These are phyloP conservation scores for Atethmia centrago DNA, from an alignment of 2,888 invertebrate species.

Conservation along the genomic window DNA sequence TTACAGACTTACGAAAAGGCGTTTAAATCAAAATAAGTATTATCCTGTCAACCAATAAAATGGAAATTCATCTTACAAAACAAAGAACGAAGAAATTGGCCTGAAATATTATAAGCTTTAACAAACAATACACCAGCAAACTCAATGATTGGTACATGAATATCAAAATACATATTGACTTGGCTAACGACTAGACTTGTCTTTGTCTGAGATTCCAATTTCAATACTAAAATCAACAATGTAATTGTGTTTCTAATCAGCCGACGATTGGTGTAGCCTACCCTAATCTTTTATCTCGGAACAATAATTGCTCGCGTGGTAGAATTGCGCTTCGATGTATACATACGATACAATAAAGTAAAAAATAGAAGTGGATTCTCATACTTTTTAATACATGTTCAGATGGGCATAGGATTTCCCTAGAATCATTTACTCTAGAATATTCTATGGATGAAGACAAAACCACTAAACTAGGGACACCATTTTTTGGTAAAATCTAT, in stretches of 20 bases:
- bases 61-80: background rate
- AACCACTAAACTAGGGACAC: background rate
- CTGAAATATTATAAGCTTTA: background rate
- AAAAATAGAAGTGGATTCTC: background rate
- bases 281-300: conserved; percentile 13
- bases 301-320: conserved; percentile 15
- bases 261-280: background rate
- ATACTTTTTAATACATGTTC: background rate
- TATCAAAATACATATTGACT: background rate
- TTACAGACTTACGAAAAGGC: too few relatives aligned
- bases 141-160: background rate
- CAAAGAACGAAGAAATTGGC: background rate
- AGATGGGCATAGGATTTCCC: background rate
- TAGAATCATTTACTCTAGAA: background rate
- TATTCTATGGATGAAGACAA: background rate
- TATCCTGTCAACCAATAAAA: too few relatives aligned
- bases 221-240: background rate
- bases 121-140: background rate
- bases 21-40: too few relatives aligned
- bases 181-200: background rate
- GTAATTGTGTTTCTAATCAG: background rate
- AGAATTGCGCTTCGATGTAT: background rate
- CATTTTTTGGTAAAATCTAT: too few relatives aligned
- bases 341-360: background rate
- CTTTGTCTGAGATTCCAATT: background rate